Percentiles rank a stretch among this genome's conserved stretches.
Conservation (phyloP, 2,797 vertebrate genomes). For the Pangasius mekongensis region DNA sequence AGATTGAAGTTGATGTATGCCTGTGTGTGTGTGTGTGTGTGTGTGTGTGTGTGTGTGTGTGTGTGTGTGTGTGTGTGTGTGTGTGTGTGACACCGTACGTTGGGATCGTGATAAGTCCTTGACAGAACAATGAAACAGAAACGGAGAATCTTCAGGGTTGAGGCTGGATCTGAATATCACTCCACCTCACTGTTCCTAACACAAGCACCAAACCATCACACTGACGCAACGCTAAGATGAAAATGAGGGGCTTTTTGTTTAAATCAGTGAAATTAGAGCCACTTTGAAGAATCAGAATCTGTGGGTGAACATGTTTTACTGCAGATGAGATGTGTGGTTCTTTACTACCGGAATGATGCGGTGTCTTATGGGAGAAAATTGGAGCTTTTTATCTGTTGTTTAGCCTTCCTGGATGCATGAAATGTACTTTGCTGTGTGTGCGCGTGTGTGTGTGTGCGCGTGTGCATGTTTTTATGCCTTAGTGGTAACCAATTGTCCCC, state of each 20-base stretch:
- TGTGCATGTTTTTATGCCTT: background rate
- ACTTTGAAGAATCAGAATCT: background rate
- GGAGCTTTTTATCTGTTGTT: constrained; percentile 1
- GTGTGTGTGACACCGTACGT: constrained; percentile 81
- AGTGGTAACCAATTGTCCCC: background rate
- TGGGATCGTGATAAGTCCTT: constrained; percentile 80
- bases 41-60: constrained; percentile 69
- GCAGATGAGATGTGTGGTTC: background rate
- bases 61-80: constrained; percentile 75
- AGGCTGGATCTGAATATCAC: constrained; percentile 34
- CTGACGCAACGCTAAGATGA: background rate
- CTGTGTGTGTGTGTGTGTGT: constrained; percentile 72
- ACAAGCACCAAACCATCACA: constrained; percentile 10
- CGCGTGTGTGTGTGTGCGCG: background rate
- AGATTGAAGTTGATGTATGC: constrained; percentile 86
- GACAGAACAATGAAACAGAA: constrained; percentile 79
- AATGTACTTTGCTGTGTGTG: background rate
- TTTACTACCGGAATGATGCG: background rate
- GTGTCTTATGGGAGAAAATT: constrained; percentile 15
- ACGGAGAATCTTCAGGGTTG: constrained; percentile 13
- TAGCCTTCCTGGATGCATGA: constrained; percentile 5
- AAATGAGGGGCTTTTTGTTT: background rate
- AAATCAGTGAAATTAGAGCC: background rate
- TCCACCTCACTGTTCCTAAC: constrained; percentile 7
- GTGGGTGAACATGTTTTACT: constrained; percentile 1